Evolutionary conservation across 2,888 invertebrate species (phyloP), one percentile per base, ranked within the genome.

Genomic region (Heliconius aoede): DNA sequence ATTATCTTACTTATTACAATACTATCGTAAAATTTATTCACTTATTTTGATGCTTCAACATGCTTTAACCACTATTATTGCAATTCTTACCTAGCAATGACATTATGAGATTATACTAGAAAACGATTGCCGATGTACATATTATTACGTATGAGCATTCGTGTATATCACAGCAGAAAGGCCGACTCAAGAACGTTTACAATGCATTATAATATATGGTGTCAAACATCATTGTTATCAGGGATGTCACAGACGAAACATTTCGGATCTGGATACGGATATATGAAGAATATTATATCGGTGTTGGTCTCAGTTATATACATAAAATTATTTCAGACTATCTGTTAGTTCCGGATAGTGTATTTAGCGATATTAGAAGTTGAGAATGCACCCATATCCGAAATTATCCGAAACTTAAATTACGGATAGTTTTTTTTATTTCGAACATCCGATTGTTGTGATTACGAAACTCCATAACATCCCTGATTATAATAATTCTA

Each of bases 181-280:
- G 79, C 76, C 74, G 74, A 79, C 76, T 76, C 76, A 26, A 74
- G 65, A 78, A 76, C 69, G 76, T 71, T 76, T 76, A 76, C 51
- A 73, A 73, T 76, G 78, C 40, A 69, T 21, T 46, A 46, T 58
- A 60, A 71, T 73, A 65, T 73, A 65, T 72, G 68, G 64, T n/a
- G 68, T 69, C 68, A 76, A 71, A 58, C 65, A 72, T 71, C 13
- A 36, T 64, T 28, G 60, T 36, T 72, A 76, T n/a, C 55, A 55
- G 55, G 55, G n/a, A 55, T 55, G 55, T n/a, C n/a, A 55, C n/a
- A 11, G 55, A 18, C 18, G 46, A 18, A 1, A 46, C 18, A 18
- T 18, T 46, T 46, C 5, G 46, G 46, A 9, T 40, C n/a, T n/a
- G n/a, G n/a, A 46, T 46, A 46, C 11, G 36, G 36, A 36, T 36